Evolutionary conservation across 2,888 invertebrate genomes (phyloP).

Genomic region (Cyclophora punctaria): DNA sequence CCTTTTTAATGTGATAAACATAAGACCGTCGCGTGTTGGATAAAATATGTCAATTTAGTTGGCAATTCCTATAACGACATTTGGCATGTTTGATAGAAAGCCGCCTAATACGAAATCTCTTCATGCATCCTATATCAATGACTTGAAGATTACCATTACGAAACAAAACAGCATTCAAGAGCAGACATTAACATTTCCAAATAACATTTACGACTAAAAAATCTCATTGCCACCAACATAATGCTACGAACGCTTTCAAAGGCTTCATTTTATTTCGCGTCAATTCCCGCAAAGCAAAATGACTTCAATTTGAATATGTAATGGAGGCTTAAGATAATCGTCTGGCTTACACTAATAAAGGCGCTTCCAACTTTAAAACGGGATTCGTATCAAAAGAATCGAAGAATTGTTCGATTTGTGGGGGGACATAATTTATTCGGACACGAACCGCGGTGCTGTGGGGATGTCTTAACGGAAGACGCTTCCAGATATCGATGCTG

Average conservation of each 20-base stretch:
- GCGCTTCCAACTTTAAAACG: slow-evolving; percentile 61
- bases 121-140: too few relatives aligned
- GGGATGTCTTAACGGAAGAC: slow-evolving; percentile 66
- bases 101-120: too few relatives aligned
- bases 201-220: slow-evolving; percentile 26
- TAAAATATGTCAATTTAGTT: too few relatives aligned
- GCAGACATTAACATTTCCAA: slow-evolving; percentile 17
- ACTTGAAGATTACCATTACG: background rate
- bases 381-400: slow-evolving; percentile 71
- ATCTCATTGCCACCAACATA: slow-evolving; percentile 51
- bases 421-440: slow-evolving; percentile 73
- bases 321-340: slow-evolving; percentile 74
- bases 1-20: too few relatives aligned
- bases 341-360: slow-evolving; percentile 75
- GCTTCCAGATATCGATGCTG: slow-evolving; percentile 74
- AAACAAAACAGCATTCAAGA: background rate
- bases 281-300: slow-evolving; percentile 72
- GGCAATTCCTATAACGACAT: too few relatives aligned
- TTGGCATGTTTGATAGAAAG: too few relatives aligned
- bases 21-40: too few relatives aligned
- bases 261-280: slow-evolving; percentile 72
- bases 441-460: slow-evolving; percentile 73
- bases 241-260: slow-evolving; percentile 51
- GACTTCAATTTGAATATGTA: slow-evolving; percentile 76
- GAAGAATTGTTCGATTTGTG: slow-evolving; percentile 68